Percentiles rank a stretch among this genome's conserved stretches.
Evolutionary conservation across 2,797 vertebrate genomes (phyloP).

Genomic region (Limnodromus scolopaceus): DNA sequence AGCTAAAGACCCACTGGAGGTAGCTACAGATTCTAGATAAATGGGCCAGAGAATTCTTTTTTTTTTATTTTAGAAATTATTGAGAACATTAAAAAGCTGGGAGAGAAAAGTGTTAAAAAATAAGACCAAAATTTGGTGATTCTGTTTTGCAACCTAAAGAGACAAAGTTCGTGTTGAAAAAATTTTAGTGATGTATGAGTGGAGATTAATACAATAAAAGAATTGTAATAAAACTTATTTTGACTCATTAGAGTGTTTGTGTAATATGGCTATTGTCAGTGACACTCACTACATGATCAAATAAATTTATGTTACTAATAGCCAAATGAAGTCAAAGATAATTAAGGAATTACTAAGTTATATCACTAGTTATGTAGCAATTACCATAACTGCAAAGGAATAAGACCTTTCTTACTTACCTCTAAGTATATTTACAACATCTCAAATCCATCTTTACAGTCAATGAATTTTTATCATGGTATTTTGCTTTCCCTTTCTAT

Average conservation of each 20-base stretch:
- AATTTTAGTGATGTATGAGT: not conserved
- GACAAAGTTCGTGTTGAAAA: not conserved
- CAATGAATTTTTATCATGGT: not conserved
- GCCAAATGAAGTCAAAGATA: not conserved
- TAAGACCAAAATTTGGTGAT: not conserved
- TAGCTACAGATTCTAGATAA: not conserved
- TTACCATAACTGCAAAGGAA: not conserved
- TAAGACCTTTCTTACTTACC: not conserved
- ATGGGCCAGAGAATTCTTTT: not conserved
- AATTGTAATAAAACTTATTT: not conserved
- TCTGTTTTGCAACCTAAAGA: not conserved
- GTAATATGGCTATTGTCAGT: not conserved
- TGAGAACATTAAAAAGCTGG: accelerated
- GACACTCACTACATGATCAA: not conserved
- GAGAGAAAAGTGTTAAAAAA: not conserved
- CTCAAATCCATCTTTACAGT: not conserved
- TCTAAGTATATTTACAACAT: not conserved
- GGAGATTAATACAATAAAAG: not conserved
- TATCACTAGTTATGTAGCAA: not conserved
- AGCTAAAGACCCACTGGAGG: not conserved
- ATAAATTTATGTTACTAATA: not conserved
- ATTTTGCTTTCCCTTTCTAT: not conserved
- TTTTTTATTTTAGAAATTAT: not conserved
- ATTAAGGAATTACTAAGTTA: not conserved
- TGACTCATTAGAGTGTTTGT: not conserved